Conservation (phyloP, 2,797 vertebrate species). For the Aselliscus stoliczkanus region DNA sequence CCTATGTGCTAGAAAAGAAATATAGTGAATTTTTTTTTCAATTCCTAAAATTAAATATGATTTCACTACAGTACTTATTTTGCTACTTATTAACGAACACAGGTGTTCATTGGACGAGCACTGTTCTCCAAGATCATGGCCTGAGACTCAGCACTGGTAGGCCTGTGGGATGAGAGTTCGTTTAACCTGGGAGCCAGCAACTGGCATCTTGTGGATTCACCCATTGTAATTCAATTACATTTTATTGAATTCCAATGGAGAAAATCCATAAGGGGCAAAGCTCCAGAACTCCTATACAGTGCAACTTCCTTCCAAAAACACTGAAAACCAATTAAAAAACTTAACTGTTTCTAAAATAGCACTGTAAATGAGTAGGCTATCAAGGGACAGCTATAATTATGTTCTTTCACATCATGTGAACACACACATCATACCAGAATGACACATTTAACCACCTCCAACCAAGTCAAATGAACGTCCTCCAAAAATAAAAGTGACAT, state of each 20-base stretch:
- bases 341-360: slow-evolving; percentile 71
- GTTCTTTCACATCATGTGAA: slow-evolving; percentile 59
- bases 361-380: slow-evolving; percentile 70
- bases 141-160: background rate
- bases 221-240: slow-evolving; percentile 73
- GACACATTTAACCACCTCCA: slow-evolving; percentile 55
- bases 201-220: slow-evolving; percentile 60
- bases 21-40: slow-evolving; percentile 54
- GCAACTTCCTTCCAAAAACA: slow-evolving; percentile 49
- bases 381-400: slow-evolving; percentile 71
- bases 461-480: slow-evolving; percentile 55
- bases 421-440: slow-evolving; percentile 9
- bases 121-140: slow-evolving; percentile 40
- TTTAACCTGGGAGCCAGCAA: slow-evolving; percentile 45
- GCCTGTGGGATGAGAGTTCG: slow-evolving; percentile 33
- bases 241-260: slow-evolving; percentile 71
- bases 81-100: slow-evolving; percentile 59
- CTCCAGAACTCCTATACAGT: slow-evolving; percentile 16
- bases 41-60: slow-evolving; percentile 51
- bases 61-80: slow-evolving; percentile 48
- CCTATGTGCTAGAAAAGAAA: slow-evolving; percentile 58
- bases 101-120: background rate
- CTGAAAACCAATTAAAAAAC: slow-evolving; percentile 70
- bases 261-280: slow-evolving; percentile 15
- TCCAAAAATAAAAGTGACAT: slow-evolving; percentile 41